Conservation (phyloP, 2,113 vertebrate species). For the Carassius carassius region DNA sequence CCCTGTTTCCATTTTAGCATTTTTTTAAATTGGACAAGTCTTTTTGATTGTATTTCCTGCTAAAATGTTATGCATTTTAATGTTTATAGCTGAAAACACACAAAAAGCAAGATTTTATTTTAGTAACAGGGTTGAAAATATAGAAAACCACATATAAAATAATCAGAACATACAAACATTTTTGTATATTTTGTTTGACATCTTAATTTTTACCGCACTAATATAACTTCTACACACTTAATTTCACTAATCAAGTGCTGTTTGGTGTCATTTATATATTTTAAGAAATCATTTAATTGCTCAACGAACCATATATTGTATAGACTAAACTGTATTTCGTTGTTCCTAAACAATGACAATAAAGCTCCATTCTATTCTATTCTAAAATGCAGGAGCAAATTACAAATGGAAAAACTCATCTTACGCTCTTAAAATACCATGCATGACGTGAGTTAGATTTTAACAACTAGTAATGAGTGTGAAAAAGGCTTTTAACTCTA, state of each 20-base stretch:
- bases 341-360: too few relatives aligned
- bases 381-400: neutral
- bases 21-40: neutral
- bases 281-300: neutral
- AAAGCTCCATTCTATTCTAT: too few relatives aligned
- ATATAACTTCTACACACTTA: neutral
- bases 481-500: neutral
- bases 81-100: neutral
- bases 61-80: neutral
- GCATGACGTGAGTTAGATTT: slow-evolving; percentile 1
- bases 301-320: neutral
- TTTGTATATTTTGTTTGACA: neutral
- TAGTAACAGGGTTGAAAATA: neutral
- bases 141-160: neutral
- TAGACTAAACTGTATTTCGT: neutral
- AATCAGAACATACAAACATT: neutral
- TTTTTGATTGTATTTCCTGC: neutral
- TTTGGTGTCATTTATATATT: neutral
- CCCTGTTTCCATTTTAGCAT: neutral
- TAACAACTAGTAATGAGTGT: slow-evolving; percentile 14
- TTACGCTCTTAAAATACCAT: neutral
- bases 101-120: neutral
- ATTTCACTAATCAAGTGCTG: neutral
- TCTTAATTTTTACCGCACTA: neutral
- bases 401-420: neutral